Percentiles rank a stretch among this genome's conserved stretches.
phyloP scores from a whole-genome alignment of 2,113 vertebrate genomes.

The Oreotrochilus melanogaster region DNA sequence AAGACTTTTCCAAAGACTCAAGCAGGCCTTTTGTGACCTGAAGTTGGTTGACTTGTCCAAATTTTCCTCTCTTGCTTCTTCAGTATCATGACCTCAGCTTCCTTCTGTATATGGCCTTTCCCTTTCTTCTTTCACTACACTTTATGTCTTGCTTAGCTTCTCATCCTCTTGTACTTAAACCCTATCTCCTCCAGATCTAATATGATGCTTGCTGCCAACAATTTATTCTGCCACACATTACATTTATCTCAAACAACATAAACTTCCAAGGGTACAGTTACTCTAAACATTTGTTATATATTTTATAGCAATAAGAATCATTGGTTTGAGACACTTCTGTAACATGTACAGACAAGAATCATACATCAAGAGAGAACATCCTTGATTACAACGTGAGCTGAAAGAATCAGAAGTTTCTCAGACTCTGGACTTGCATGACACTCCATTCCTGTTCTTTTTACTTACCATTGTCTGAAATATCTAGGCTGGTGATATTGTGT shows the following conservation, averaged over 20 bases:
- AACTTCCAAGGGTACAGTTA: background rate
- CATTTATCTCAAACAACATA: background rate
- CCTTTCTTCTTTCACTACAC: background rate
- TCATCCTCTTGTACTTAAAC: background rate
- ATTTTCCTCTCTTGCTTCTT: background rate
- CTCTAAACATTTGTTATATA: background rate
- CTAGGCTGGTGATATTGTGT: slow-evolving; percentile 94
- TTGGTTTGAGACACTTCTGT: background rate
- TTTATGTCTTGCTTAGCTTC: background rate
- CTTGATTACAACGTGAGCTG: background rate
- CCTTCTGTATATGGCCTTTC: background rate
- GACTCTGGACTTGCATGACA: background rate
- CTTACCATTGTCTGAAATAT: slow-evolving; percentile 98
- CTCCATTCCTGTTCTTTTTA: background rate
- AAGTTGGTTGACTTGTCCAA: background rate
- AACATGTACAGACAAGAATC: background rate
- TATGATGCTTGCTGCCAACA: background rate
- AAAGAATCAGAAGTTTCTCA: background rate
- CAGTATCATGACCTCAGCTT: background rate
- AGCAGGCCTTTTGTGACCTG: background rate
- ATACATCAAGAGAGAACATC: background rate
- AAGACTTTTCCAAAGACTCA: background rate
- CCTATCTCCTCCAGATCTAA: background rate
- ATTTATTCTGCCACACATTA: background rate
- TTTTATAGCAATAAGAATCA: background rate